Conservation (phyloP, 1,140 invertebrate species). For the Amyelois transitella region DNA sequence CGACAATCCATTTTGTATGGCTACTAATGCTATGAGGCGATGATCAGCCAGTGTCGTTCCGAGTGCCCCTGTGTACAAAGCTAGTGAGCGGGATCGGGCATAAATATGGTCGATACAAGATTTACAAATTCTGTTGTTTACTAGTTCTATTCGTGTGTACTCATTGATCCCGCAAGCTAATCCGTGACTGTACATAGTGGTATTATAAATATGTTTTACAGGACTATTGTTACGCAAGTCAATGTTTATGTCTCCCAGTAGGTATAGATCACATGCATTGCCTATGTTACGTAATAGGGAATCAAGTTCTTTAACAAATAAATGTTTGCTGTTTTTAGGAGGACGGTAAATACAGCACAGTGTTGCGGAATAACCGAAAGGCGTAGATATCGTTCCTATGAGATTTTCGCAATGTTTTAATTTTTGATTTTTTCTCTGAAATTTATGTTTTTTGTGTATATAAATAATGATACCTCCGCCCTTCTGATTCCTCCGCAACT, state of each 20-base stretch:
- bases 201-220: slow-evolving; percentile 12
- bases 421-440: too few relatives aligned
- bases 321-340: too few relatives aligned
- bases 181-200: slow-evolving; percentile 7
- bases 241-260: slow-evolving; percentile 8
- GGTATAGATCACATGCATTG: too few relatives aligned
- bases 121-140: slow-evolving; percentile 14
- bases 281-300: too few relatives aligned
- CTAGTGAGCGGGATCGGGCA: slow-evolving; percentile 3
- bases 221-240: slow-evolving; percentile 7
- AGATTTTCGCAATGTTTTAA: too few relatives aligned
- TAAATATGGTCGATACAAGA: slow-evolving; percentile 20
- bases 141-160: slow-evolving; percentile 16
- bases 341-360: too few relatives aligned
- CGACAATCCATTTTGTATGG: background rate
- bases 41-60: slow-evolving; percentile 10
- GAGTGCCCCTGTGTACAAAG: slow-evolving; percentile 11
- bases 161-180: slow-evolving; percentile 18
- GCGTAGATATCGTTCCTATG: too few relatives aligned
- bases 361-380: too few relatives aligned
- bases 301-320: too few relatives aligned
- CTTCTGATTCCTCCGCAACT: too few relatives aligned
- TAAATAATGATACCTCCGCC: too few relatives aligned
- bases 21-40: background rate
- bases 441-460: too few relatives aligned